Percentiles rank a stretch among this genome's conserved stretches.
Conservation (phyloP, 2,888 invertebrate species). For the Drosophila phalerata region DNA sequence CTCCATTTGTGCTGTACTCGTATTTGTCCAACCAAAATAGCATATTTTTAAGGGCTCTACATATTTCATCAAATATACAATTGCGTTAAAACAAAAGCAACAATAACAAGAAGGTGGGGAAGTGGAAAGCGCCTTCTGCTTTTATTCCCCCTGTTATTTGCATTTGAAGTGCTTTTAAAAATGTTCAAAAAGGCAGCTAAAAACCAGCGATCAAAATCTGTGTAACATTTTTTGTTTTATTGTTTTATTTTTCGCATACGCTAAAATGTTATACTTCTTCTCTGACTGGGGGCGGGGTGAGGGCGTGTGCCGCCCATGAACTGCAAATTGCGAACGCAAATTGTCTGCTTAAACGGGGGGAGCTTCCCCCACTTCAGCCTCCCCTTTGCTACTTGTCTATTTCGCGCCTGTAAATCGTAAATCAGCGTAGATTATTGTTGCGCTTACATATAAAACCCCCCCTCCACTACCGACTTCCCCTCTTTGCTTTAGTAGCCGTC, state of each 20-base stretch:
- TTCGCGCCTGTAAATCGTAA: conserved; percentile 82
- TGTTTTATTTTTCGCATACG: conserved; percentile 36
- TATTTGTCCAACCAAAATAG: conserved; percentile 15
- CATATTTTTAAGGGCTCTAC: conserved; percentile 39
- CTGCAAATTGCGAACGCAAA: conserved; percentile 78
- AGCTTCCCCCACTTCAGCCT: background rate
- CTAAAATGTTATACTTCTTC: conserved; percentile 53
- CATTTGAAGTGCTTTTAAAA: conserved; percentile 51
- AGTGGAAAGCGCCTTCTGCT: background rate
- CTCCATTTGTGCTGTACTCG: conserved; percentile 13
- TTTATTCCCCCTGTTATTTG: conserved; percentile 36
- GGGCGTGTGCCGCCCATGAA: conserved; percentile 70
- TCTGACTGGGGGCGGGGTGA: background rate
- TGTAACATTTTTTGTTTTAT: conserved; percentile 61
- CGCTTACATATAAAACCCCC: conserved; percentile 36
- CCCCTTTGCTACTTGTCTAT: conserved; percentile 59
- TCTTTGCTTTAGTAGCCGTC: conserved; percentile 5
- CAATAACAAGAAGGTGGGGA: background rate
- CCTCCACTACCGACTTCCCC: background rate
- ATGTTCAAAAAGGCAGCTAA: conserved; percentile 34
- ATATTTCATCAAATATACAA: conserved; percentile 43
- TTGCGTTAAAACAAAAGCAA: conserved; percentile 21
- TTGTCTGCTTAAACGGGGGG: conserved; percentile 61
- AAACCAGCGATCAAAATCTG: conserved; percentile 68
- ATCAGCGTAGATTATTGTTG: conserved; percentile 80